Evolutionary conservation across 1,140 invertebrate species (phyloP), one percentile per base, ranked within the genome.

Genomic region (Metaphire vulgaris): DNA sequence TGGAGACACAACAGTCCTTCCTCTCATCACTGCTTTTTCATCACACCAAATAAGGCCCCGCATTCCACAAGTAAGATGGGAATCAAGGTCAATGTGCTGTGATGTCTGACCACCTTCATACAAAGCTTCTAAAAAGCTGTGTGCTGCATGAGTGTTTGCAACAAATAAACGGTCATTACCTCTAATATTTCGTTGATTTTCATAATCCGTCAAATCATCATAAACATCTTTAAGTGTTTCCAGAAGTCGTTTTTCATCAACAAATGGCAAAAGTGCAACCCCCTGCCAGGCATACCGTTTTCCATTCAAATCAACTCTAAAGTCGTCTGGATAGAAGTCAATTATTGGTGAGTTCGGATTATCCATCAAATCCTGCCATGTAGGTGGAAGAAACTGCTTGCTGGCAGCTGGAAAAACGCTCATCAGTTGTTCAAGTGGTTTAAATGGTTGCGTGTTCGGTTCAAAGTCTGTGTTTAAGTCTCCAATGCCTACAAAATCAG

Each of bases 251-350:
- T 89, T 89, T 87, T 99, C 97, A 83, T 99, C 96, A 0, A 99
- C 97, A 88, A 99, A 99, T 34, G 98, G 98, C 71, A 99, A 86
- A 14, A 99, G 85, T 2, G 97, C 97, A 14, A 99, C 97, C 76
- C 97, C 97, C 88, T 99, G 97, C 97, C 97, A 99, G 72, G 97
- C 97, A 88, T 94, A 99, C 86, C 98, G 99, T 86, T 99, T 99
- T 26, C 98, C 98, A 88, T 99, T 99, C 69, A 99, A 87, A 88
- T 99, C 98, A 77, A 86, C 97, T 87, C 96, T 97, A 85, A 99
- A 99, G 84, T 99, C 94, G 83, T 91, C 91, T 0, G 98, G 98
- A 88, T 99, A 99, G 87, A 99, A 99, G 87, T 99, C 98, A 79
- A 99, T 98, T 68, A 99, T 99, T 0, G 93, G 86, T 0, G 97